Conservation (phyloP, 2,888 invertebrate genomes). For the Diabrotica balteata region DNA sequence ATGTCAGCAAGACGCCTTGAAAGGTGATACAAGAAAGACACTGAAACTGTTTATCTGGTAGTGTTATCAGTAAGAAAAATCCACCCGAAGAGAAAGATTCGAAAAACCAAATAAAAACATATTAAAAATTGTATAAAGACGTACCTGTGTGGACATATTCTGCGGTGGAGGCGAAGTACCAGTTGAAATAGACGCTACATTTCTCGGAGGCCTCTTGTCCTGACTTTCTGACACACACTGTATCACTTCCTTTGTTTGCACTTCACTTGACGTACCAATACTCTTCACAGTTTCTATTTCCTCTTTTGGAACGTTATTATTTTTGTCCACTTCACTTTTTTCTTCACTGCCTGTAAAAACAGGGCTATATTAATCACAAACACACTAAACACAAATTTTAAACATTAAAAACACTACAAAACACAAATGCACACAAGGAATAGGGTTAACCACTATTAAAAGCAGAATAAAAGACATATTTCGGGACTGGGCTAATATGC, state of each 20-base stretch:
- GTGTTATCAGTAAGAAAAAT: background rate
- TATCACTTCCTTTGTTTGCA: constrained; percentile 24
- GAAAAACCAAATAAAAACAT: no score
- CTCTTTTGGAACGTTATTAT: constrained; percentile 11
- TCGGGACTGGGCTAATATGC: background rate
- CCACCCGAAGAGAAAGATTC: no score
- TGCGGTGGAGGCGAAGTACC: constrained; percentile 89
- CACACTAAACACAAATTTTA: constrained; percentile 43
- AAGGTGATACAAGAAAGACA: background rate
- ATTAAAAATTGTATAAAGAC: no score
- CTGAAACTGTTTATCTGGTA: background rate
- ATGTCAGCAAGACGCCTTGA: no score
- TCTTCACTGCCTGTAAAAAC: constrained; percentile 47
- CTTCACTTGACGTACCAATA: constrained; percentile 39
- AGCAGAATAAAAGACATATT: constrained; percentile 18
- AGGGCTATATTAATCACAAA: constrained; percentile 43
- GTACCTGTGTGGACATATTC: constrained; percentile 81
- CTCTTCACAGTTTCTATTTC: constrained; percentile 30
- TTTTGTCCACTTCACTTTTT: constrained; percentile 31
- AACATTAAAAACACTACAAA: constrained; percentile 44
- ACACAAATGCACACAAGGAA: constrained; percentile 42
- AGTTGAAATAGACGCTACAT: constrained; percentile 64
- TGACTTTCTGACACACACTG: constrained; percentile 35
- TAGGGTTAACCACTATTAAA: background rate
- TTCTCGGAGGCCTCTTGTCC: constrained; percentile 31